phyloP scores from a whole-genome alignment of 2,797 vertebrate species.

The Intellagama lesueurii region DNA sequence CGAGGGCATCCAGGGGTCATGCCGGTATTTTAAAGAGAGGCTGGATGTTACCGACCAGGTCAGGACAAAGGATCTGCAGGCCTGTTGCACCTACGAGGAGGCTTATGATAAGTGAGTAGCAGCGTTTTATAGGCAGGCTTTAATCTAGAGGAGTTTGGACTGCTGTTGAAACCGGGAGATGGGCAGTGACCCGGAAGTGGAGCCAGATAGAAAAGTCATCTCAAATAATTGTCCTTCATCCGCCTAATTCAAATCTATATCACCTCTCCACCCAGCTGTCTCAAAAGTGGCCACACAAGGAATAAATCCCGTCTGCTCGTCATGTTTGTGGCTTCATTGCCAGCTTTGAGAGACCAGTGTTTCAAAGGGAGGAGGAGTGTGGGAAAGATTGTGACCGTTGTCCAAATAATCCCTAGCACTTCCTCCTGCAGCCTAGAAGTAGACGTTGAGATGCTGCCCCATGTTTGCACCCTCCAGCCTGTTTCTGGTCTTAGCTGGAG shows the following conservation, averaged over 20 bases:
- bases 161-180: too few species aligned
- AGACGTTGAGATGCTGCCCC: not conserved
- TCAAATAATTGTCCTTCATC: too few species aligned
- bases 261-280: too few species aligned
- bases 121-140: not conserved
- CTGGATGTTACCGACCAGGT: slow-evolving; percentile 82
- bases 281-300: too few species aligned
- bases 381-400: not conserved
- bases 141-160: not conserved
- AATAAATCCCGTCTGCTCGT: not conserved
- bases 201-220: too few species aligned
- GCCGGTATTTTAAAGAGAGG: slow-evolving; percentile 86
- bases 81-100: slow-evolving; percentile 77
- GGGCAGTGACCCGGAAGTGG: too few species aligned
- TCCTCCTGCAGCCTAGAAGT: not conserved
- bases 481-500: not conserved
- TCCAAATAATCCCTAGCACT: not conserved
- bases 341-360: too few species aligned
- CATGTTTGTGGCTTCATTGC: not conserved
- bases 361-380: not conserved
- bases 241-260: not conserved
- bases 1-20: slow-evolving; percentile 91
- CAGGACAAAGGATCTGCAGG: slow-evolving; percentile 78
- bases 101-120: slow-evolving; percentile 83
- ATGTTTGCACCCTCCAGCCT: too few species aligned